phyloP scores from a whole-genome alignment of 2,797 vertebrate genomes.

The Anableps anableps region DNA sequence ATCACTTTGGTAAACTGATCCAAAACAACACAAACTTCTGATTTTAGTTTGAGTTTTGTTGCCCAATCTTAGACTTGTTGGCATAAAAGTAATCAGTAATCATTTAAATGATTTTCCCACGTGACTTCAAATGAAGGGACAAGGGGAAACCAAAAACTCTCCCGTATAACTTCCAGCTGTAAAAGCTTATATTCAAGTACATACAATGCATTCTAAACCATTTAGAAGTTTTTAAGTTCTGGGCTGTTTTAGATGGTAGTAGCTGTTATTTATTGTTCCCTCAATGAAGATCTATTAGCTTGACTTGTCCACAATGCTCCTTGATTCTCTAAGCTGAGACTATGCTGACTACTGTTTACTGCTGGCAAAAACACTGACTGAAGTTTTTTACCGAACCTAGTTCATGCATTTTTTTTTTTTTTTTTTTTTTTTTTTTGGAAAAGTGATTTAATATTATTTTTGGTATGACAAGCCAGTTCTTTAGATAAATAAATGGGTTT shows the following conservation, averaged over 20 bases:
- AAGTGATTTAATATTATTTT: not conserved
- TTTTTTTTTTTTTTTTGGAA: too few species aligned
- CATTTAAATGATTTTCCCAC: not conserved
- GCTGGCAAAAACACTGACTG: not conserved
- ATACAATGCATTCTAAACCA: not conserved
- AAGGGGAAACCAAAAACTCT: too few species aligned
- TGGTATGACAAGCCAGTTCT: not conserved
- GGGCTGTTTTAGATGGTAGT: not conserved
- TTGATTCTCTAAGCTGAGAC: not conserved
- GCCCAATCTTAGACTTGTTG: not conserved
- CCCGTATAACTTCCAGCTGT: not conserved
- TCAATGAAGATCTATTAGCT: too few species aligned
- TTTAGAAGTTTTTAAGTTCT: not conserved
- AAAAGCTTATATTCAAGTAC: not conserved
- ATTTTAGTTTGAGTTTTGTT: not conserved
- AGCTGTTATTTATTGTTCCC: too few species aligned
- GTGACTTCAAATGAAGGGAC: too few species aligned
- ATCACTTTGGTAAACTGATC: not conserved
- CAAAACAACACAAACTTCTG: not conserved
- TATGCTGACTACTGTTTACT: not conserved
- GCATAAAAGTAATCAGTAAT: not conserved
- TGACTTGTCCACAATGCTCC: not conserved
- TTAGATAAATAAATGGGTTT: not conserved
- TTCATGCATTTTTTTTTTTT: too few species aligned
- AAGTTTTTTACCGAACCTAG: not conserved